Evolutionary conservation across 2,113 vertebrate species (phyloP).

Genomic region (Meleagris gallopavo): DNA sequence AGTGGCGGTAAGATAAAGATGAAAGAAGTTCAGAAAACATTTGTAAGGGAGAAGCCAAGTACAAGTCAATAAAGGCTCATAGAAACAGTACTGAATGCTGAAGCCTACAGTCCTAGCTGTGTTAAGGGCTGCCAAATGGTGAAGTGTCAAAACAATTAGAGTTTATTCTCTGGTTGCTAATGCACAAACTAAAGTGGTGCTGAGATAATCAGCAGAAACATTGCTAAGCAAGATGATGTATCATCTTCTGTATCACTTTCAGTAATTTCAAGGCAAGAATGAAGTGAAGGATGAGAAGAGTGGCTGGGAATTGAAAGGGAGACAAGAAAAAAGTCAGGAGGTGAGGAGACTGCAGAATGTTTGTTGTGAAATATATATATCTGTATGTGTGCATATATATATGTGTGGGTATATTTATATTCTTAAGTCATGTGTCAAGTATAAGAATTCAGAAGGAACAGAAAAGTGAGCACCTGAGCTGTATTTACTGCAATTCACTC

Average conservation of each 20-base stretch:
- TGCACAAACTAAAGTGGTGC: constrained; percentile 5
- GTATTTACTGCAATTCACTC: neutral
- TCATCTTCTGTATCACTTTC: neutral
- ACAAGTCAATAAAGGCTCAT: neutral
- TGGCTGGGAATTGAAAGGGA: constrained; percentile 20
- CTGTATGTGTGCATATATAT: neutral
- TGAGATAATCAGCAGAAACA: constrained; percentile 22
- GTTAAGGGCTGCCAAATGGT: neutral
- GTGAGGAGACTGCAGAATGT: neutral
- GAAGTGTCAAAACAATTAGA: constrained; percentile 20
- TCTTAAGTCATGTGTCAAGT: constrained; percentile 54
- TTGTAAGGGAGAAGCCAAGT: neutral
- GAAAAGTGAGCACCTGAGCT: constrained; percentile 42
- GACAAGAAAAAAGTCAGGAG: neutral
- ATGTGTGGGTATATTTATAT: neutral
- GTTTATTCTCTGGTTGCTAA: constrained; percentile 35
- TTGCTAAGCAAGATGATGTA: constrained; percentile 26
- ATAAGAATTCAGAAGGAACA: constrained; percentile 24
- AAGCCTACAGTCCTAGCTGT: neutral
- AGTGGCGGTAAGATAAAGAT: neutral
- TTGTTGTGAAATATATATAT: neutral
- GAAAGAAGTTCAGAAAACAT: neutral
- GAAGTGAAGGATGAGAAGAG: neutral
- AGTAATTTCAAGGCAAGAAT: constrained; percentile 39
- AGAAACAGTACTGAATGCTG: neutral